Percentiles rank a stretch among this genome's conserved stretches.
Evolutionary conservation across 37 sponge, comb jelly and placozoan species (phyloP).

Genomic region (Beroe forskalii): DNA sequence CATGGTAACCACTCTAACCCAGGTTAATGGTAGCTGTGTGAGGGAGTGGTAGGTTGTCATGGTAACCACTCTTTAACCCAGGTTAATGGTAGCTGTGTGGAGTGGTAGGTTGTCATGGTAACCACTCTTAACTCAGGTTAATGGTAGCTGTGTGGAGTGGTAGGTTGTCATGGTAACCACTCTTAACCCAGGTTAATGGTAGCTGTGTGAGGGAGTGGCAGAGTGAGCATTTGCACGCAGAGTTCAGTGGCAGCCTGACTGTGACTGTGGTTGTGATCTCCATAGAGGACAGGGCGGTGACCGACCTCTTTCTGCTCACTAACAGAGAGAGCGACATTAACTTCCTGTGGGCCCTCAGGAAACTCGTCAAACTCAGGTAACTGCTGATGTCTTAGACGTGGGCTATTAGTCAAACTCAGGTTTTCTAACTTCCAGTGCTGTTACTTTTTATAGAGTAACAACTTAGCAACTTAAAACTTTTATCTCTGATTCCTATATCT

Average conservation of each 20-base stretch:
- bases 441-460: too few relatives aligned
- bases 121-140: too few relatives aligned
- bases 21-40: too few relatives aligned
- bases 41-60: too few relatives aligned
- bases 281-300: conserved; percentile 28
- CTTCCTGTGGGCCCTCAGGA: conserved; percentile 59
- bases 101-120: too few relatives aligned
- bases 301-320: conserved; percentile 39
- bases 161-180: background rate
- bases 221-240: conserved; percentile 31
- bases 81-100: too few relatives aligned
- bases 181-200: conserved; percentile 42
- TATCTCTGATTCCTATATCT: too few relatives aligned
- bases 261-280: conserved; percentile 1
- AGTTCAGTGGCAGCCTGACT: background rate
- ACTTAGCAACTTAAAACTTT: too few relatives aligned
- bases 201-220: conserved; percentile 47
- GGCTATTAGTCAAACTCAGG: background rate
- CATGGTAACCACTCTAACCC: too few relatives aligned
- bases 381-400: background rate
- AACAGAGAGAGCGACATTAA: conserved; percentile 48
- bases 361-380: conserved; percentile 66
- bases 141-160: background rate
- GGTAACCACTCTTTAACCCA: too few relatives aligned
- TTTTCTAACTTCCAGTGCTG: background rate